Conservation (phyloP, 1,140 invertebrate species). For the Brevipalpus yothersi region DNA sequence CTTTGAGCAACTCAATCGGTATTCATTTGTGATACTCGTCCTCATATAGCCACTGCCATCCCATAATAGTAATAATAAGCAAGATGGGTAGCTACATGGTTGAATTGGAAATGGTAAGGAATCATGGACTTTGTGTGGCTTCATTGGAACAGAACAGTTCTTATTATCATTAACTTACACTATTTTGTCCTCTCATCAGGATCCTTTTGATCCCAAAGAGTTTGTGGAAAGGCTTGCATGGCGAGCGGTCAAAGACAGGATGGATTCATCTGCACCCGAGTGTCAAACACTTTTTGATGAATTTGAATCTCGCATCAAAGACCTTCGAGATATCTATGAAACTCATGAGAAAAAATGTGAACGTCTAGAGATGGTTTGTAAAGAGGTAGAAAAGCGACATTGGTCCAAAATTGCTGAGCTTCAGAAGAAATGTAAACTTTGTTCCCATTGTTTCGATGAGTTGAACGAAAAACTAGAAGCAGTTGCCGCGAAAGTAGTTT, state of each 20-base stretch:
- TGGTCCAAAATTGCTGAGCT: conserved; percentile 51
- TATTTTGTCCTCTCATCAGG: background rate
- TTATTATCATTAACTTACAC: too few relatives aligned
- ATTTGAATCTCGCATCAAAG: conserved; percentile 64
- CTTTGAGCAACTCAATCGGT: too few relatives aligned
- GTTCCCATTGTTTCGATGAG: conserved; percentile 66
- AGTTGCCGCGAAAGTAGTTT: conserved; percentile 87
- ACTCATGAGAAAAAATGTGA: conserved; percentile 47
- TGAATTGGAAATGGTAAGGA: too few relatives aligned
- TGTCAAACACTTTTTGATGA: conserved; percentile 44
- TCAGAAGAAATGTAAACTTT: conserved; percentile 60
- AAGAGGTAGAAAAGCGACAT: conserved; percentile 63
- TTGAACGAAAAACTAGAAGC: conserved; percentile 85
- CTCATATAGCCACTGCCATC: too few relatives aligned
- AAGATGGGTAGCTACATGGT: too few relatives aligned
- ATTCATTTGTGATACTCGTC: too few relatives aligned
- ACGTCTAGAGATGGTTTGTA: conserved; percentile 48
- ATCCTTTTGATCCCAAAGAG: conserved; percentile 85
- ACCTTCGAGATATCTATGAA: conserved; percentile 13
- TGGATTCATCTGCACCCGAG: conserved; percentile 30
- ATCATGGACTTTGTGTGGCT: too few relatives aligned
- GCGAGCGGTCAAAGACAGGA: conserved; percentile 52
- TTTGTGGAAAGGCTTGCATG: conserved; percentile 91
- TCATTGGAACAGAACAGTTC: too few relatives aligned
- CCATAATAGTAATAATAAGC: too few relatives aligned